phyloP scores from a whole-genome alignment of 2,113 vertebrate species.

The Loxodonta africana region DNA sequence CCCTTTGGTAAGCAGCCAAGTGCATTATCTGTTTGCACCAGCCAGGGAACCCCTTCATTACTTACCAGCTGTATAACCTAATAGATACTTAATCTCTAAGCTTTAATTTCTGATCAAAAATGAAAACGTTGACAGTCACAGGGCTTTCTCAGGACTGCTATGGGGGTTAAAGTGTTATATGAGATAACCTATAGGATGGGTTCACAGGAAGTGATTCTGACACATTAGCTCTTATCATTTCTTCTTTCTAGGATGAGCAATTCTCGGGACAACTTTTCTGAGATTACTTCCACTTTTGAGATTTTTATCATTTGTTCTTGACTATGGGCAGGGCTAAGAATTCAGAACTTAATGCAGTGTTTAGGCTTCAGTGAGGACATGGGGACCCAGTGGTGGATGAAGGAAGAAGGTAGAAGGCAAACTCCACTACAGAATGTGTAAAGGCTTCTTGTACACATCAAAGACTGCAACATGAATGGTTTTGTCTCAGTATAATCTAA shows the following conservation, averaged over 20 bases:
- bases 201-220: neutral
- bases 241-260: neutral
- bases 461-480: too few relatives aligned
- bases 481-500: neutral
- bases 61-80: too few relatives aligned
- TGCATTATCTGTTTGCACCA: too few relatives aligned
- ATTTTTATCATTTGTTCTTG: neutral
- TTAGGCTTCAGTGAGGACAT: neutral
- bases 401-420: neutral
- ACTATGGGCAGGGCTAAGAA: neutral
- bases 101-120: too few relatives aligned
- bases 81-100: too few relatives aligned
- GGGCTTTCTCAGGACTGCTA: neutral
- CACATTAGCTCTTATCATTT: neutral
- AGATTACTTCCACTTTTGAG: neutral
- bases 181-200: neutral
- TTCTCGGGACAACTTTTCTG: neutral
- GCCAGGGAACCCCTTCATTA: too few relatives aligned
- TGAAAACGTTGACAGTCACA: neutral
- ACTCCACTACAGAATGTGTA: rapidly evolving
- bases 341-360: too few relatives aligned
- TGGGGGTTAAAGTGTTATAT: neutral
- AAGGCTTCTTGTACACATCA: neutral
- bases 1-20: too few relatives aligned
- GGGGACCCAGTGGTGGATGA: too few relatives aligned